Evolutionary conservation across 1,140 invertebrate species (phyloP), one percentile per base, ranked within the genome.

Genomic region (Triops longicaudatus): DNA sequence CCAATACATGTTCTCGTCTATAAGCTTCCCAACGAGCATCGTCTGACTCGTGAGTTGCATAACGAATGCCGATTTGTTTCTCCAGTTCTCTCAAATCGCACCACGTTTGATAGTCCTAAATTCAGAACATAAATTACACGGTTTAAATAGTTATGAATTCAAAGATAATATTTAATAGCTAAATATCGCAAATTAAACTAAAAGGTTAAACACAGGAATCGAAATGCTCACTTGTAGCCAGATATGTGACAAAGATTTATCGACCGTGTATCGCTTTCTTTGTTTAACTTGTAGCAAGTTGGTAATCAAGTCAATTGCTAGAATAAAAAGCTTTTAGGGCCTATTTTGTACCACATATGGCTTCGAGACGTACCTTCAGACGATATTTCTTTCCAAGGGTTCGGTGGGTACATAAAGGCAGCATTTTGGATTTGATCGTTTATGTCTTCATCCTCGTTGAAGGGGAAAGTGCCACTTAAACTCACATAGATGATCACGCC

Each of bases 381-480:
- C n/a, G 96, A 97, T 81, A 99, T 96, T 84, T 98, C 95, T 83
- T 95, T 95, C 98, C 98, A 99, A 0, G 97, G 97, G 85, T 93
- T 93, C 0, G 95, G 93, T 17, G 98, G 98, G 88, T 98, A 99
- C 98, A 99, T 99, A 83, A 99, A 99, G 73, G 95, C 96, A 44
- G 98, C 98, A 88, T 99, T 99, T 86, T 98, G 95, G 80, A 99
- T 99, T 86, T 99, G 98, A 85, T 99, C 97, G 85, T 97, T 95
- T 79, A 99, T 99, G 84, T 99, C 97, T 87, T 99, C 98, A 86
- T 99, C 97, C 86, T 99, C 97, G 84, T 99, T 98, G 85, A 99
- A 99, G 43, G 97, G 97, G 87, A 99, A 99, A 0, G 97, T 99
- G 77, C 97, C 97, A 82, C 94, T 97, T 42, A 98, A 86, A 80